Base-by-base conservation (phyloP, 2,888 invertebrate genomes). In the Drosophila borborema region DNA sequence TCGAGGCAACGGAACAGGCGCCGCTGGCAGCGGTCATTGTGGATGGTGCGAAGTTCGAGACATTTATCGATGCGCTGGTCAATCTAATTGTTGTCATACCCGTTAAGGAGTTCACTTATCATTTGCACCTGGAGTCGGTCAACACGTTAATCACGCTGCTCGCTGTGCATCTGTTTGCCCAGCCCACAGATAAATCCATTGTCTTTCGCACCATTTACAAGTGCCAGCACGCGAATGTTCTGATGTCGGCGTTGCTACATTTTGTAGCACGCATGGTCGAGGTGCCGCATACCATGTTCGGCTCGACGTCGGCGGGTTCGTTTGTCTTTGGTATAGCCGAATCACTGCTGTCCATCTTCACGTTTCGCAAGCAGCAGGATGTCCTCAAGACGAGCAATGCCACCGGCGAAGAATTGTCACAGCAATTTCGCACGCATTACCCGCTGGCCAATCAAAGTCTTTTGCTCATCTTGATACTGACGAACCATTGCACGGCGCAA, bases 391-490 rank as follows among this genome's bases (percentile, higher is more conserved):
- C 90, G 14, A 90, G 82, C 34, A 84, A 80, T 31, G 81, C 86
- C 20, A 89, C 90, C 0, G 90, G 94, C 0, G 90, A 91, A 14
- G 94, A 94, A 62, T 75, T 95, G 6, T 92, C 94, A 1, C 93
- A 93, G 31, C 91, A 94, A 41, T 93, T 95, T 63, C 94, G 94
- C 54, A 93, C 92, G 10, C 95, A 95, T 80, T 95, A 96, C 69
- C 96, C 96, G 1, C 94, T 99, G 76, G 98, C 99, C 64, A 97
- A 97, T 94, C 98, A 99, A 93, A 98, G 98, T 79, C 95, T 98
- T 70, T 94, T 99, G 31, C 94, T 99, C 55, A 94, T 99, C 36
- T 94, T 99, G 68, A 96, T 98, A 49, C 93, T 99, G 72, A 96
- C 97, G 14, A 99, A 99, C 94, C 98, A 99, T 92, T 98, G 97